phyloP scores from a whole-genome alignment of 2,797 vertebrate species.

The Xyrichtys novacula region DNA sequence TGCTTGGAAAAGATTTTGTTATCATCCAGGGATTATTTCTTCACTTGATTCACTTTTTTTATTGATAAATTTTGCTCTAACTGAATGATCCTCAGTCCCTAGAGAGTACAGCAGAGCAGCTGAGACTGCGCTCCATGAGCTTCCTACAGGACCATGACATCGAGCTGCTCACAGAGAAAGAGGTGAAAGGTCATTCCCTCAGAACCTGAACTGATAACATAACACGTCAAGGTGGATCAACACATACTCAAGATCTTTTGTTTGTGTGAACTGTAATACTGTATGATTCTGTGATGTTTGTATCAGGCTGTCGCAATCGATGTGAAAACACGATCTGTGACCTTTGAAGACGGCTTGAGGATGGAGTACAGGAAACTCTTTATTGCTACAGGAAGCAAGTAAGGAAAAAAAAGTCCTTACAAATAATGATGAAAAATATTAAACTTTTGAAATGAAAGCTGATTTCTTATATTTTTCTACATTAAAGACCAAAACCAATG shows the following conservation, averaged over 20 bases:
- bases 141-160: conserved; percentile 94
- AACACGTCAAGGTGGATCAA: not conserved
- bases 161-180: conserved; percentile 93
- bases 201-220: conserved; percentile 7
- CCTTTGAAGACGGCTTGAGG: conserved; percentile 94
- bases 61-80: conserved; percentile 45
- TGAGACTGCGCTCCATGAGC: conserved; percentile 90
- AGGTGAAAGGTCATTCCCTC: conserved; percentile 81
- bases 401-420: too few relatives aligned
- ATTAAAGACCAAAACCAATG: conserved; percentile 90
- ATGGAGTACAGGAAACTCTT: conserved; percentile 98
- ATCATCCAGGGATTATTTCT: not conserved
- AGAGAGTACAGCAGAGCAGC: conserved; percentile 94
- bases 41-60: not conserved
- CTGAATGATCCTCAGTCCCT: conserved; percentile 86
- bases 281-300: conserved; percentile 1
- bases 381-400: conserved; percentile 96
- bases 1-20: not conserved
- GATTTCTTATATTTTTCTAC: conserved; percentile 14
- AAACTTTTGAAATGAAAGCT: not conserved
- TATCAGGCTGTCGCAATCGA: conserved; percentile 92
- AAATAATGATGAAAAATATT: too few relatives aligned
- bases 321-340: conserved; percentile 89
- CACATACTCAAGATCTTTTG: not conserved
- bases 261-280: conserved; percentile 4